Evolutionary conservation across 2,113 vertebrate species (phyloP), one percentile per base, ranked within the genome.

Genomic region (Hyperopisus bebe): DNA sequence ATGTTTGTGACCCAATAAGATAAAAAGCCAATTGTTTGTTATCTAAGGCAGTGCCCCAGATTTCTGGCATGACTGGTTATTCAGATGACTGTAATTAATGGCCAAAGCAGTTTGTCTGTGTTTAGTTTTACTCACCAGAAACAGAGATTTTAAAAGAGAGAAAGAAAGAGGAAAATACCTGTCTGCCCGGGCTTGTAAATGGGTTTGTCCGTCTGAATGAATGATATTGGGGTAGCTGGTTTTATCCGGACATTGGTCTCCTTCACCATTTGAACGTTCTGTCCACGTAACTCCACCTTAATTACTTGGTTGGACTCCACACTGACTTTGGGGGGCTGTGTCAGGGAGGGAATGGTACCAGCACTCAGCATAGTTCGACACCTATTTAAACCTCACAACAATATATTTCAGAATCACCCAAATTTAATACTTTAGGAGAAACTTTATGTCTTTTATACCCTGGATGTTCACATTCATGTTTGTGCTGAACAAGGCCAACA

Each of bases 121-220:
- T 95, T 92, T 0, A 94, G 94, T 93, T 95, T 95, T 87, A 50
- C 50, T 15, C 50, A 55, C n/a, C 31, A 42, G 21, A 11, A 10
- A 62, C 51, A n/a, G 94, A 0, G 94, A 0, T 94, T 95, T 89
- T 95, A 95, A 88, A 95, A 42, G n/a, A 96, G 94, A 1, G 91
- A 92, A 46, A 66, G 19, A 9, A 90, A 89, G 2, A 80, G 19
- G 11, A 89, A 89, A 3, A 31, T 53, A 90, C 90, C 83, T 31
- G 58, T 90, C 53, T 90, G 90, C 39, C 90, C 90, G 17, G 88
- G 90, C 42, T 53, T 89, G 88, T 90, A 90, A 48, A 90, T 82
- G 58, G 90, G 90, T 44, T 90, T 90, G 70, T 90, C 90, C 13
- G 90, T 89, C 62, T 89, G 88, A 24, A 90, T 90, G 47, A 90